Conservation (phyloP, 2,113 vertebrate genomes). For the Madoqua kirkii region DNA sequence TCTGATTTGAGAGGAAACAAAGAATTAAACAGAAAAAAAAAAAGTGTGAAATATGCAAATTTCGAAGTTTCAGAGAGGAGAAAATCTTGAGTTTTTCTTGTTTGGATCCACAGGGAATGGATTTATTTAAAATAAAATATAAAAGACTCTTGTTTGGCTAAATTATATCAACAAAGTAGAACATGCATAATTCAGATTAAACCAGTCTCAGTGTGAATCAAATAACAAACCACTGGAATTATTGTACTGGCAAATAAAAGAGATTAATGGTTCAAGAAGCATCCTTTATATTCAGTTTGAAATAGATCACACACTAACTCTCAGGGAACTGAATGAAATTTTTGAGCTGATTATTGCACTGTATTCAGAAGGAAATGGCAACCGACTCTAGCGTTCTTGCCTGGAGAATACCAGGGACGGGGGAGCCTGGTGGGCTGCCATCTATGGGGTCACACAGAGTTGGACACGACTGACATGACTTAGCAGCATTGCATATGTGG, state of each 20-base stretch:
- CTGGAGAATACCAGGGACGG: no score
- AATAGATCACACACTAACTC: not conserved
- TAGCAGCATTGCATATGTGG: not conserved
- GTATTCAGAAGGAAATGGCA: not conserved
- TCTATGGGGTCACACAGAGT: no score
- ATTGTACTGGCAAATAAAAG: not conserved
- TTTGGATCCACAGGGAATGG: not conserved
- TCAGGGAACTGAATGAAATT: not conserved
- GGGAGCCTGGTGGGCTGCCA: no score
- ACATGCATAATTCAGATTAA: not conserved
- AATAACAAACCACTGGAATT: not conserved
- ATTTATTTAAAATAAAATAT: conserved; percentile 25
- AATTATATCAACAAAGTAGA: not conserved
- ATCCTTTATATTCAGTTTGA: not conserved
- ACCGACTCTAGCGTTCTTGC: no score
- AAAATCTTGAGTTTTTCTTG: not conserved
- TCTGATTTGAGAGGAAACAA: not conserved
- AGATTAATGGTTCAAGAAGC: not conserved
- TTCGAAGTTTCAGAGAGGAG: not conserved
- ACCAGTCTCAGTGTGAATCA: not conserved
- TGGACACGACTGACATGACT: no score
- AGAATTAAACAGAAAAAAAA: not conserved
- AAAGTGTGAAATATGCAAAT: not conserved
- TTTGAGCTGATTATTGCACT: not conserved
- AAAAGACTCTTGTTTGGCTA: not conserved